Percentiles rank a stretch among this genome's conserved stretches.
Conservation (phyloP, 2,113 vertebrate genomes). For the Columbina picui region DNA sequence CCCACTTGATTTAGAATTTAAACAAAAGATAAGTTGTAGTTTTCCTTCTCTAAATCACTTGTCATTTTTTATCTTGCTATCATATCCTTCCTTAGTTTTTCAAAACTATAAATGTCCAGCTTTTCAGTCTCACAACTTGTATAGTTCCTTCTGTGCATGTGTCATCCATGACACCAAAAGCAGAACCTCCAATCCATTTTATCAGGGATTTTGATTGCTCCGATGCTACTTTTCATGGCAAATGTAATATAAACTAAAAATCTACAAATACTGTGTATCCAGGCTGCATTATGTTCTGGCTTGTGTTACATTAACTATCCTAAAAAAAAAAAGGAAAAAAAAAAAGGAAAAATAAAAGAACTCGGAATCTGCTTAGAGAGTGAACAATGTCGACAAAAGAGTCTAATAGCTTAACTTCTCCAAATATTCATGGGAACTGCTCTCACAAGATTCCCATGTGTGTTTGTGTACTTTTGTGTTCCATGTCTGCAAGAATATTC, state of each 20-base stretch:
- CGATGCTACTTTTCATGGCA: not conserved
- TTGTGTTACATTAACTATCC: not conserved
- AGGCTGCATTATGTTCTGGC: not conserved
- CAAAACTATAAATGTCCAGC: not conserved
- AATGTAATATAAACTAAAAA: not conserved
- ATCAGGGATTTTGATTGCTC: not conserved
- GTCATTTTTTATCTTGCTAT: not conserved
- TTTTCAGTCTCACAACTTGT: not conserved
- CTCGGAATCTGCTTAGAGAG: not conserved
- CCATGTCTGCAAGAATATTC: not conserved
- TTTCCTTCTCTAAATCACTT: not conserved
- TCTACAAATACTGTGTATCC: not conserved
- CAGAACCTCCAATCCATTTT: not conserved
- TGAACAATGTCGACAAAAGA: not conserved
- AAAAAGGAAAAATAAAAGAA: no score
- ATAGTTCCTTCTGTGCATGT: not conserved
- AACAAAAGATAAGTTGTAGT: not conserved
- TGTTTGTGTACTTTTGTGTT: fast-evolving
- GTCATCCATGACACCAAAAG: not conserved
- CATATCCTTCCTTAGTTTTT: not conserved
- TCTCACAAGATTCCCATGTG: fast-evolving
- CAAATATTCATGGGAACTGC: not conserved
- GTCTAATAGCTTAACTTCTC: not conserved
- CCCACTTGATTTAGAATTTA: not conserved
- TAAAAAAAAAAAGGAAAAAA: not conserved